A percentile compares a stretch with the other conserved stretches of the same genome.
phyloP scores from a whole-genome alignment of 1,140 invertebrate genomes.

The Atta texana region DNA sequence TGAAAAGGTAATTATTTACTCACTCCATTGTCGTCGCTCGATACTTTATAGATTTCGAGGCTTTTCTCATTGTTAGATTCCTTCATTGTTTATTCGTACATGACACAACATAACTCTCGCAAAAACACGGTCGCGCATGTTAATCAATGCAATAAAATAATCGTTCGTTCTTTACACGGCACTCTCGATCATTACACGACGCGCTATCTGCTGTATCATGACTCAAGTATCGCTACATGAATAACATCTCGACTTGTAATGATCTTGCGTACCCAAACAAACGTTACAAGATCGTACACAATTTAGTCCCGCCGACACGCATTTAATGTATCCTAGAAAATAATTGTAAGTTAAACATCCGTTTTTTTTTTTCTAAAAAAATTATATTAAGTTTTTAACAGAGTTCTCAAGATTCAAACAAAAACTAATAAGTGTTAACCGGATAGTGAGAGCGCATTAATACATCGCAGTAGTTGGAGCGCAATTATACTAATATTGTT shows the following conservation, averaged over 20 bases:
- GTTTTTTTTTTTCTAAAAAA: too few relatives aligned
- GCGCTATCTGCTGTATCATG: background rate
- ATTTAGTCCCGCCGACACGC: background rate
- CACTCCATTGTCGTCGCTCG: background rate
- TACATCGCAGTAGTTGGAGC: too few relatives aligned
- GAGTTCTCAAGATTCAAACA: too few relatives aligned
- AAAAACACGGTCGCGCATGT: background rate
- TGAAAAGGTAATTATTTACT: constrained; percentile 6
- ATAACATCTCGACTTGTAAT: background rate
- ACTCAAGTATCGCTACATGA: background rate
- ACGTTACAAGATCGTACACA: background rate
- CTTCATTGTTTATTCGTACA: background rate
- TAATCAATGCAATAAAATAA: constrained; percentile 12
- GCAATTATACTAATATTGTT: too few relatives aligned
- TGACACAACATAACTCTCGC: background rate
- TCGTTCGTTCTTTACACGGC: background rate
- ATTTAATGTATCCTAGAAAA: background rate
- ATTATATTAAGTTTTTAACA: too few relatives aligned
- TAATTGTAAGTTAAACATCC: background rate
- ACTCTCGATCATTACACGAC: background rate
- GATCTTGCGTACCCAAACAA: background rate
- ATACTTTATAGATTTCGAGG: background rate
- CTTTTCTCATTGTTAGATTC: background rate
- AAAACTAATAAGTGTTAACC: too few relatives aligned
- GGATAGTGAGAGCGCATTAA: too few relatives aligned